Conservation (phyloP, 2,888 invertebrate species). For the Dendrolimus houi region DNA sequence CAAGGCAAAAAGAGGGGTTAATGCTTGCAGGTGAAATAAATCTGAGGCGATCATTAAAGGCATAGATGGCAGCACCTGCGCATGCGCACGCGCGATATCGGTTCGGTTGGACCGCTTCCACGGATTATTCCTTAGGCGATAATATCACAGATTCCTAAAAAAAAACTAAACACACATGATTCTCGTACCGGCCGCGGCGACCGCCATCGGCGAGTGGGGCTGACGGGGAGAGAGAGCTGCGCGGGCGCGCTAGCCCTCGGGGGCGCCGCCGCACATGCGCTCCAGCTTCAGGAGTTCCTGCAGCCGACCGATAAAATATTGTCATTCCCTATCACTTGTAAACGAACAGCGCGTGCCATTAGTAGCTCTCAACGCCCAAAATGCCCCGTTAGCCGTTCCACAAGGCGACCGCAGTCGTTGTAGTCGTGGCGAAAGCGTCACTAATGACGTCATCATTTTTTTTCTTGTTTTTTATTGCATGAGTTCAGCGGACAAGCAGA, state of each 20-base stretch:
- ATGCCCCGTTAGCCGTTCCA: too few species aligned
- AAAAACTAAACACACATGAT: constrained; percentile 28
- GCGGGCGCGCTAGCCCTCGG: constrained; percentile 38
- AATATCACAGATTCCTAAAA: constrained; percentile 71
- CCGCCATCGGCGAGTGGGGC: not conserved
- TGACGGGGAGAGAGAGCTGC: not conserved
- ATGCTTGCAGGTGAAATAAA: too few species aligned
- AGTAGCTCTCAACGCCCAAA: too few species aligned
- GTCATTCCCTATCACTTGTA: too few species aligned
- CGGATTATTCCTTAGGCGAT: constrained; percentile 58
- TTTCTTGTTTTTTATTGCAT: too few species aligned
- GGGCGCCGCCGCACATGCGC: constrained; percentile 51
- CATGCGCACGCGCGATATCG: not conserved
- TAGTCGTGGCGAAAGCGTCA: too few species aligned
- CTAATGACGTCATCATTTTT: too few species aligned
- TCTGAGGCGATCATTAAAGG: not conserved
- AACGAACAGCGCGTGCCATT: too few species aligned
- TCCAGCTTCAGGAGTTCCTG: constrained; percentile 61
- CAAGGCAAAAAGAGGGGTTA: too few species aligned
- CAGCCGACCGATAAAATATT: not conserved
- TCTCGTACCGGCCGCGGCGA: not conserved
- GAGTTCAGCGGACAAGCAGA: too few species aligned
- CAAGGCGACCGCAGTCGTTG: too few species aligned
- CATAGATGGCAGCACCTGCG: not conserved
- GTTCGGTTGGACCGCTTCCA: constrained; percentile 13